Evolutionary conservation across 2,797 vertebrate genomes (phyloP), one percentile per base, ranked within the genome.

Genomic region (Pantherophis alleghaniensis): DNA sequence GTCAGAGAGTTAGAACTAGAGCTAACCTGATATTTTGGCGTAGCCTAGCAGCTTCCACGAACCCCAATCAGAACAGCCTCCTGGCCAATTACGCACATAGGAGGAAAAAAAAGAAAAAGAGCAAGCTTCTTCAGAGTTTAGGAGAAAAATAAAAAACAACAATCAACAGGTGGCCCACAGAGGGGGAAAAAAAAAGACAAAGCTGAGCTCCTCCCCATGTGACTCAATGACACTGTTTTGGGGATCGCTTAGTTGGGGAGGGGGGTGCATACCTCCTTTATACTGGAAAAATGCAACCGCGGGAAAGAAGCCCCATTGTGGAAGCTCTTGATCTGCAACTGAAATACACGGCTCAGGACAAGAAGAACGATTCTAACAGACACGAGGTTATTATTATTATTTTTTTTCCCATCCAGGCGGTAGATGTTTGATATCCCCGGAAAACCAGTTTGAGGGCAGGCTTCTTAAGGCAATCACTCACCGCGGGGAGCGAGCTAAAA

Each of bases 361-460:
- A 0, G 1, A 20, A 28, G 24, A 20, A 26, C 0, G 20, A 7
- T 13, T n/a, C 3, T 13, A 59, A 51, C 0, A 12, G 61, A 32
- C 14, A 18, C 24, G 83, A 53, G 53, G 37, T 87, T 6, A 2
- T 53, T 12, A 47, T 47, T 47, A 47, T 56, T 42, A 42, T n/a
- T 16, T 3, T 60, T 60, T 51, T 51, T 51, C 9, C 7, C 28
- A 47, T 11, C 32, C 7, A 32, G 79, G 28, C 20, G n/a, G 61
- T 5, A 12, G 42, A 24, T 26, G 2, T 20, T 28, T 42, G 16
- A 28, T 14, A 47, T 13, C 24, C 53, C 53, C 37, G 20, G 47
- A 59, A 63, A 59, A 22, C 0, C 60, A n/a, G 51, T 4, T 13
- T 13, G 13, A 86, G 79, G 28, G 24, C 10, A n/a, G 32, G 63